phyloP scores from a whole-genome alignment of 2,113 vertebrate species.

The Otocyon megalotis region DNA sequence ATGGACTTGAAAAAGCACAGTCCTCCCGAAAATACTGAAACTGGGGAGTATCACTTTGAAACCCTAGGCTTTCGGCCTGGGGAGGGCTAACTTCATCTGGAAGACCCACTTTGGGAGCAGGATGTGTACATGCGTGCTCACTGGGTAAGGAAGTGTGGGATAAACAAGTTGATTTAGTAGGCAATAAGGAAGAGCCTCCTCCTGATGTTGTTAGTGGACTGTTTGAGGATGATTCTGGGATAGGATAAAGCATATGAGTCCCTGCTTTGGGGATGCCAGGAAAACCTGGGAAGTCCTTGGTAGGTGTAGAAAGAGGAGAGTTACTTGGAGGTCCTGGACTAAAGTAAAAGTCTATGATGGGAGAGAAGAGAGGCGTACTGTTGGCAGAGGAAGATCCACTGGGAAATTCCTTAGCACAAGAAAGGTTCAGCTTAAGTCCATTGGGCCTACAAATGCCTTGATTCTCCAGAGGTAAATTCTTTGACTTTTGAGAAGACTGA shows the following conservation, averaged over 20 bases:
- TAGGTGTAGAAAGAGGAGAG: slow-evolving; percentile 94
- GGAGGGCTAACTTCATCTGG: slow-evolving; percentile 49
- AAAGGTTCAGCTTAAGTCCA: slow-evolving; percentile 93
- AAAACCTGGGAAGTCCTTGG: slow-evolving; percentile 89
- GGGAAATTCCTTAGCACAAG: slow-evolving; percentile 88
- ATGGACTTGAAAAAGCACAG: slow-evolving; percentile 93
- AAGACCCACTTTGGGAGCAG: slow-evolving; percentile 16
- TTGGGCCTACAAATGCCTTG: slow-evolving; percentile 91
- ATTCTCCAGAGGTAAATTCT: slow-evolving; percentile 82
- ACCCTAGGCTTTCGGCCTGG: slow-evolving; percentile 57
- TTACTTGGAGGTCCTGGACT: slow-evolving; percentile 93
- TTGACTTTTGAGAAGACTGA: slow-evolving; percentile 89
- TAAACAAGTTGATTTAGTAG: slow-evolving; percentile 40
- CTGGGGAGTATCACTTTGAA: background rate
- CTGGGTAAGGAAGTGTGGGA: slow-evolving; percentile 33
- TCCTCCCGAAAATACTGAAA: slow-evolving; percentile 88
- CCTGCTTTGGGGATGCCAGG: slow-evolving; percentile 86
- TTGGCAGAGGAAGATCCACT: slow-evolving; percentile 87
- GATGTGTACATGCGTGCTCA: slow-evolving; percentile 37
- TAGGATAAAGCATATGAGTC: slow-evolving; percentile 86
- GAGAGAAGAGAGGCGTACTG: slow-evolving; percentile 91
- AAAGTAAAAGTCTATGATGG: slow-evolving; percentile 90
- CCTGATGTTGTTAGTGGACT: slow-evolving; percentile 76
- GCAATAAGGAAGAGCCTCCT: slow-evolving; percentile 71
- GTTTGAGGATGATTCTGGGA: slow-evolving; percentile 84